Evolutionary conservation across 1,140 invertebrate species (phyloP).

Genomic region (Paraescarpia echinospica): DNA sequence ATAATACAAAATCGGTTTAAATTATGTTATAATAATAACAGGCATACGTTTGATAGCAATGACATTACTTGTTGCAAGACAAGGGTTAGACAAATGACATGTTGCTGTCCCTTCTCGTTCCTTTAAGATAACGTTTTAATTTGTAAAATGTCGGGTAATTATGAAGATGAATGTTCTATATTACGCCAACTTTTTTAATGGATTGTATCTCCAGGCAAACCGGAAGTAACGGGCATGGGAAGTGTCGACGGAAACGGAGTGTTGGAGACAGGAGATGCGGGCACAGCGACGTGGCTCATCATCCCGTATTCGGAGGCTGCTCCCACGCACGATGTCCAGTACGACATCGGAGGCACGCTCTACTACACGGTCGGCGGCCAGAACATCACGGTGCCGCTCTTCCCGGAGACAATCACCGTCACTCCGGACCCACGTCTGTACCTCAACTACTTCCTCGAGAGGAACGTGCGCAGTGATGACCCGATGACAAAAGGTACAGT

Average conservation of each 20-base stretch:
- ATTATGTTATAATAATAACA: too few species aligned
- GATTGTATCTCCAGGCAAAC: slow-evolving; percentile 24
- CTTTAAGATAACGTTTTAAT: too few species aligned
- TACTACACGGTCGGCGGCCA: slow-evolving; percentile 25
- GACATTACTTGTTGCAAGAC: too few species aligned
- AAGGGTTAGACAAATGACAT: too few species aligned
- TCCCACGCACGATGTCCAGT: slow-evolving; percentile 28
- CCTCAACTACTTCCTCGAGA: slow-evolving; percentile 37
- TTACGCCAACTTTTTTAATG: too few species aligned
- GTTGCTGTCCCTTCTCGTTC: too few species aligned
- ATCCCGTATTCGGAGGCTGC: slow-evolving; percentile 35
- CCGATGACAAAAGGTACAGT: slow-evolving; percentile 30
- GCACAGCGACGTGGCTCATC: slow-evolving; percentile 35
- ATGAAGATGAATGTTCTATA: too few species aligned
- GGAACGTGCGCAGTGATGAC: slow-evolving; percentile 36
- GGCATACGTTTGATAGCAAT: too few species aligned
- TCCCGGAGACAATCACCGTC: slow-evolving; percentile 37
- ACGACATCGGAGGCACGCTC: slow-evolving; percentile 32
- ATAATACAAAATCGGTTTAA: too few species aligned
- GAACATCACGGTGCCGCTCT: slow-evolving; percentile 31
- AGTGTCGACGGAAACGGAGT: slow-evolving; percentile 32
- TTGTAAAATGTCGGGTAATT: too few species aligned
- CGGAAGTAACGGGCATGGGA: slow-evolving; percentile 29
- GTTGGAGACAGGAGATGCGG: slow-evolving; percentile 23
- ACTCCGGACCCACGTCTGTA: slow-evolving; percentile 37